Base-by-base conservation (phyloP, 2,888 invertebrate species). In the Buathra laborator region DNA sequence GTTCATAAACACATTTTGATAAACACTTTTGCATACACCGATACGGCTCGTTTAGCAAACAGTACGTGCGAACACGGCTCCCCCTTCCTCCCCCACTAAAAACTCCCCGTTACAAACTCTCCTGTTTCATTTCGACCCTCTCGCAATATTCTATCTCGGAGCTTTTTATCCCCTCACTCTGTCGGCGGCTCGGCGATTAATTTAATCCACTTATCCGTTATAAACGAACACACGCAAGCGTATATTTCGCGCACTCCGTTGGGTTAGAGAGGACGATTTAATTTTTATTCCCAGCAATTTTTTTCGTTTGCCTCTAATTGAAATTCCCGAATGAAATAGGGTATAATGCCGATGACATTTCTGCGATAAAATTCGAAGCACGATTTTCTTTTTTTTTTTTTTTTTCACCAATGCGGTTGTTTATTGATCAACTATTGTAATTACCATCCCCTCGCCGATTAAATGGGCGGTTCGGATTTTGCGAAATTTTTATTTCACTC, bases 181-280 rank as follows among this genome's bases (percentile, higher is more conserved):
- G 19, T 70, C 37, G 12, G 48, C 37, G 32, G 66, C 53, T 53
- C 29, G 19, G 67, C 59, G 64, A 76, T 71, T 76, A 76, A 81
- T 81, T 76, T 71, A 71, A 81, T 81, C 81, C 75, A 81, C 81
- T 81, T 71, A 76, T 81, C 37, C 81, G 81, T 76, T 76, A 70
- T 44, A 43, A 29, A 24, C 59, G 75, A 70, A 68, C 19, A 62
- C 24, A 19, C 43, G 64, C 37, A 19, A 51, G 68, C 32, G 74
- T 68, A 46, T 68, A 70, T 76, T 70, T 76, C 64, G 68, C 53
- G 75, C 51, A 29, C 59, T 68, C 62, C 64, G 62, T 79, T 16
- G 43, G 19, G 37, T 37, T 37, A 37, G 37, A 37, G 12, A 32
- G 53, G 48, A 64, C 64, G 66, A 72, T 80, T 80, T 66, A 70